Conservation (phyloP, 2,113 vertebrate genomes). For the Petaurus breviceps region DNA sequence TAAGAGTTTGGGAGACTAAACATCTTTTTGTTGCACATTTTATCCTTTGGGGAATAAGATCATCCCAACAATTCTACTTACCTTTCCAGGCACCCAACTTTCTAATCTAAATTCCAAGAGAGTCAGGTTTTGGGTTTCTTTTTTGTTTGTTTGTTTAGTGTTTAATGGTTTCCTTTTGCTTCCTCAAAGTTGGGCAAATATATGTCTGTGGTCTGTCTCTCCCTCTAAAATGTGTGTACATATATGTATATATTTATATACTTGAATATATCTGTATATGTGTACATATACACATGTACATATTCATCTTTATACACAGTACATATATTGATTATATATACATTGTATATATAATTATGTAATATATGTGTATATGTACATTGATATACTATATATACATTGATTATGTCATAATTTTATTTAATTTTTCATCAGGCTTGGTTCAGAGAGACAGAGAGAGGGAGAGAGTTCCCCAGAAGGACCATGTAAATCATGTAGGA, state of each 20-base stretch:
- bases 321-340: too few relatives aligned
- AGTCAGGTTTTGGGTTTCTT: not conserved
- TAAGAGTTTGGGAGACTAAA: not conserved
- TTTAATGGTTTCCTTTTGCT: constrained; percentile 64
- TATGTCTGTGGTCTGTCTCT: not conserved
- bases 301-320: not conserved
- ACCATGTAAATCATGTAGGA: constrained; percentile 65
- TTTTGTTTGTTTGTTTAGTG: constrained; percentile 17
- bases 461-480: constrained; percentile 61
- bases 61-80: not conserved
- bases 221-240: not conserved
- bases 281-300: not conserved
- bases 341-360: too few relatives aligned
- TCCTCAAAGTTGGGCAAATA: constrained; percentile 37
- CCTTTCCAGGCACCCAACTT: not conserved
- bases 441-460: constrained; percentile 5
- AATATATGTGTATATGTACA: too few relatives aligned
- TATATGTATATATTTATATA: not conserved
- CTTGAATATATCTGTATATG: not conserved
- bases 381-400: too few relatives aligned
- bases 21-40: not conserved
- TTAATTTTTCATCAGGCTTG: constrained; percentile 68
- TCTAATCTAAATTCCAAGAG: not conserved
- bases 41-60: not conserved
- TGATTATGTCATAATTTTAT: constrained; percentile 46